These are phyloP conservation scores for Apostichopus californicus DNA, from an alignment of 35 echinoderm and acorn worm species.

Conservation along the genomic window DNA sequence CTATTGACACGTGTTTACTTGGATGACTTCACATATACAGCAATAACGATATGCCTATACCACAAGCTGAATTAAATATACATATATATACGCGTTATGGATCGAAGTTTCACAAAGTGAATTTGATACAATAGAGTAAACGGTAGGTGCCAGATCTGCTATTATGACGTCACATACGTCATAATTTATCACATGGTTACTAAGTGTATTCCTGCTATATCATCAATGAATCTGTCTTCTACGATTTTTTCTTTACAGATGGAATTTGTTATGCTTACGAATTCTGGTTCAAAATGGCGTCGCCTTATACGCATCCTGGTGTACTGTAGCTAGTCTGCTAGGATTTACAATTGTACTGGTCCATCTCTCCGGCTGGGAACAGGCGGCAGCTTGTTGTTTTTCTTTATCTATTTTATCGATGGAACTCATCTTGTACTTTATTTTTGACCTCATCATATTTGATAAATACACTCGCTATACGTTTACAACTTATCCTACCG, in stretches of 20 bases:
- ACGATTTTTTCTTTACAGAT: not conserved
- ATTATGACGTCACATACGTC: no score
- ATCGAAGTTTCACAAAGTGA: no score
- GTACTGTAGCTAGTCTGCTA: slow-evolving; percentile 21
- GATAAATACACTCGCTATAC: slow-evolving; percentile 46
- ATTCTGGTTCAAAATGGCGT: slow-evolving; percentile 64
- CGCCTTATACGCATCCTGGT: slow-evolving; percentile 49
- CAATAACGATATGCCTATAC: no score
- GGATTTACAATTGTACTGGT: slow-evolving; percentile 25
- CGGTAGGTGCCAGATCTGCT: no score
- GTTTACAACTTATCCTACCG: slow-evolving; percentile 35
- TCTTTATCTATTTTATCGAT: slow-evolving; percentile 10
- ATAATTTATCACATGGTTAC: no score
- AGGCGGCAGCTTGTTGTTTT: slow-evolving; percentile 13
- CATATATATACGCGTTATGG: no score
- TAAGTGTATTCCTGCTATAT: no score
- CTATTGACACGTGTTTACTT: no score
- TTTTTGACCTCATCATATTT: slow-evolving; percentile 25
- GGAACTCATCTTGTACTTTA: slow-evolving; percentile 34
- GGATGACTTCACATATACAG: no score
- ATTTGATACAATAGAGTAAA: no score
- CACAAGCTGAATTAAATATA: no score
- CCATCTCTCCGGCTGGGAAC: not conserved
- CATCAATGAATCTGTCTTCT: no score
- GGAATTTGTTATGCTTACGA: slow-evolving; percentile 15